Percentiles rank a stretch among this genome's conserved stretches.
These are phyloP conservation scores for Anguilla marmorata DNA, from an alignment of 2,797 vertebrate genomes.

Conservation along the genomic window DNA sequence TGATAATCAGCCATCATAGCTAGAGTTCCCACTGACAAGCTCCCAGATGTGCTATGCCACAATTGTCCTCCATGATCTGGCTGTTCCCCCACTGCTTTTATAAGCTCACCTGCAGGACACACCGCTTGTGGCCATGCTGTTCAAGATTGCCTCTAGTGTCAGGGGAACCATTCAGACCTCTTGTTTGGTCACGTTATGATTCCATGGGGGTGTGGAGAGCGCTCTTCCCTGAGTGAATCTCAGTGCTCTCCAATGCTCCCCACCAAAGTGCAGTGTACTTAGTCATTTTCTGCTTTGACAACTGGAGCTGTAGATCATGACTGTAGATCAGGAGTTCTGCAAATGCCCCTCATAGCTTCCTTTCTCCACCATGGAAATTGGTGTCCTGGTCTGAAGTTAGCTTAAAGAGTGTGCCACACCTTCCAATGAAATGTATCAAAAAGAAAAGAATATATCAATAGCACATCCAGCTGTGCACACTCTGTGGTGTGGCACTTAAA, in stretches of 20 bases:
- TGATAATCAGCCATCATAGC: conserved; percentile 18
- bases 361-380: conserved; percentile 16
- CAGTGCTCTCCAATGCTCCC: conserved; percentile 11
- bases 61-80: conserved; percentile 20
- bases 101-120: neutral
- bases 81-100: neutral
- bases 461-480: neutral
- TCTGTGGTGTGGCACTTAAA: neutral
- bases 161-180: neutral
- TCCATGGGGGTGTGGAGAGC: neutral
- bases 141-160: conserved; percentile 26
- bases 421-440: neutral
- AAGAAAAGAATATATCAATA: neutral
- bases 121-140: conserved; percentile 4
- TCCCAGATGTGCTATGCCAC: neutral
- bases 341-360: neutral
- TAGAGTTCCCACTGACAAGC: neutral
- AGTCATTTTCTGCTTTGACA: conserved; percentile 8
- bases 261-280: conserved; percentile 19
- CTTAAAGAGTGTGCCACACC: neutral
- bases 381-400: conserved; percentile 1
- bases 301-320: neutral
- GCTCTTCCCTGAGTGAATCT: neutral
- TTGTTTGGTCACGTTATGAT: neutral
- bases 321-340: neutral